phyloP scores from a whole-genome alignment of 2,888 invertebrate species.

The Callosobruchus maculatus region DNA sequence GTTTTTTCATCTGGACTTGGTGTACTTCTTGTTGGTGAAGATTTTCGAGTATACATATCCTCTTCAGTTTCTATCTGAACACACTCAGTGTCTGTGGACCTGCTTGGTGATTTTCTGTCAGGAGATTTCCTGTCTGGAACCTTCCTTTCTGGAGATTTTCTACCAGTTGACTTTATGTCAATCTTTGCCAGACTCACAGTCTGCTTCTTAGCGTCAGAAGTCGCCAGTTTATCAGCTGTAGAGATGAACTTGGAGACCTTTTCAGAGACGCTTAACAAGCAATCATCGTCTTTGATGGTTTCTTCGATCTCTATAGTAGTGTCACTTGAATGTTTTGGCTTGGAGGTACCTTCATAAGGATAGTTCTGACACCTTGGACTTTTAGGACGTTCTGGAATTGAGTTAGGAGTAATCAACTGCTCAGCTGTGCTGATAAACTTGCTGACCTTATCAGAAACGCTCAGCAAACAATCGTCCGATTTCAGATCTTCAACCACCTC shows the following conservation, averaged over 20 bases:
- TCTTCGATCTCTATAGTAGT: conserved; percentile 40
- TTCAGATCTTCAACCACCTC: conserved; percentile 55
- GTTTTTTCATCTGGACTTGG: conserved; percentile 20
- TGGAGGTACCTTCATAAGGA: conserved; percentile 33
- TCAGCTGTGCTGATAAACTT: conserved; percentile 61
- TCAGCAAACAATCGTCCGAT: conserved; percentile 61
- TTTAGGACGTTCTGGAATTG: conserved; percentile 36
- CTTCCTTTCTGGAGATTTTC: conserved; percentile 11
- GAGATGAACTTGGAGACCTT: conserved; percentile 63
- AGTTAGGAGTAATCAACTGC: conserved; percentile 32
- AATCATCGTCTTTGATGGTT: conserved; percentile 52
- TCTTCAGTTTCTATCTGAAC: conserved; percentile 29
- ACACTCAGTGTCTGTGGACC: conserved; percentile 24
- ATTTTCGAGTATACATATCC: conserved; percentile 18
- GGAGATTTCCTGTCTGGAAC: conserved; percentile 12
- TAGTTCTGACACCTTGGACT: conserved; percentile 37
- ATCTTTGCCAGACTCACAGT: conserved; percentile 31
- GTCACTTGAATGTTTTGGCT: conserved; percentile 44
- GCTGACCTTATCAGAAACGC: conserved; percentile 66
- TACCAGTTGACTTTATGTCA: conserved; percentile 15
- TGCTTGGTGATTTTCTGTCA: conserved; percentile 21
- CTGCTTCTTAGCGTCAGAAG: conserved; percentile 22
- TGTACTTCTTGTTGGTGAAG: conserved; percentile 15
- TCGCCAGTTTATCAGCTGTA: conserved; percentile 57
- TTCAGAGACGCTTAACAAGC: conserved; percentile 60